These are phyloP conservation scores for Champsocephalus esox DNA, from an alignment of 2,797 vertebrate genomes.

Conservation along the genomic window DNA sequence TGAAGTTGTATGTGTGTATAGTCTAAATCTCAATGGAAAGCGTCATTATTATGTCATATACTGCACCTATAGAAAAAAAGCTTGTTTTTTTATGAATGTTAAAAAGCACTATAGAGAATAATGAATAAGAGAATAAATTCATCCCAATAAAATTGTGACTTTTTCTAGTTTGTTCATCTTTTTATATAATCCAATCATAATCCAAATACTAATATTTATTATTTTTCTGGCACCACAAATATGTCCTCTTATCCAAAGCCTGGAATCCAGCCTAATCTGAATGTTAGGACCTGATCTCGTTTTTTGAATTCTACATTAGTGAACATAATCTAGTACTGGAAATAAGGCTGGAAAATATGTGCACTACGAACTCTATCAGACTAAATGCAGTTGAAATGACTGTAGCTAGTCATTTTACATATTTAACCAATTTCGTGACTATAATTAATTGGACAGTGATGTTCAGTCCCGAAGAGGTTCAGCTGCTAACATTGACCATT, in stretches of 20 bases:
- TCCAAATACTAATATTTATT: slow-evolving; percentile 2
- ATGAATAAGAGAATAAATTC: slow-evolving; percentile 76
- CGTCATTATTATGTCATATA: slow-evolving; percentile 74
- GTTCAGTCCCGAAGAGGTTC: slow-evolving; percentile 5
- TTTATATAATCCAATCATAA: slow-evolving; percentile 5
- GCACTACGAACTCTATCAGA: neutral
- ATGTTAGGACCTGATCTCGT: slow-evolving; percentile 35
- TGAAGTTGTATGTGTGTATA: slow-evolving; percentile 69
- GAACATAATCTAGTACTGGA: slow-evolving; percentile 17
- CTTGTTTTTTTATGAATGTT: slow-evolving; percentile 78
- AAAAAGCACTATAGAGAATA: slow-evolving; percentile 71
- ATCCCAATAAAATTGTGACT: slow-evolving; percentile 29
- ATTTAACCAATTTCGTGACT: neutral
- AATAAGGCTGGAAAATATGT: neutral
- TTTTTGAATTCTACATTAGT: slow-evolving; percentile 21
- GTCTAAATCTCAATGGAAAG: slow-evolving; percentile 73
- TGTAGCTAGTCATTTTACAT: neutral
- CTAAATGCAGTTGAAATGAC: neutral
- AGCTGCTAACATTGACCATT: slow-evolving; percentile 51
- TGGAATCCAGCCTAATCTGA: slow-evolving; percentile 62
- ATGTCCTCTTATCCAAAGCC: slow-evolving; percentile 46
- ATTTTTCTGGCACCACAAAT: slow-evolving; percentile 25
- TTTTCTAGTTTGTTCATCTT: slow-evolving; percentile 23
- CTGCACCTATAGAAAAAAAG: slow-evolving; percentile 66
- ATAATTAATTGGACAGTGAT: neutral